Percentiles rank a stretch among this genome's conserved stretches.
Conservation (phyloP, 2,113 vertebrate species). For the Pteruthius melanotis region DNA sequence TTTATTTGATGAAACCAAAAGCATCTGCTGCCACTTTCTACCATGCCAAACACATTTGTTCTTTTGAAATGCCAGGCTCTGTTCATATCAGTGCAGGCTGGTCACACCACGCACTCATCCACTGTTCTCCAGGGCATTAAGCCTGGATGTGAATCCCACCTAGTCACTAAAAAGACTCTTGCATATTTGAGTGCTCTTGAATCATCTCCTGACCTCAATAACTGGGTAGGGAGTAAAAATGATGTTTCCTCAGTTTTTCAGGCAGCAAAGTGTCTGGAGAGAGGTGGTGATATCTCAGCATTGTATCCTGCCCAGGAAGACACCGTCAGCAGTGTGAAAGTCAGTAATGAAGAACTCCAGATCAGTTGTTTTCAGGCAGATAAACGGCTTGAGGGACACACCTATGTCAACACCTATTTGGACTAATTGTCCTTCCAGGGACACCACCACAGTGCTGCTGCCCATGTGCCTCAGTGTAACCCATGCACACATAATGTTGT, state of each 20-base stretch:
- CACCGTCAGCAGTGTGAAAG: not conserved
- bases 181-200: not conserved
- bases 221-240: not conserved
- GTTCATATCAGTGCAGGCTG: not conserved
- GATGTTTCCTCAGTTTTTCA: not conserved
- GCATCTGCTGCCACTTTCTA: not conserved
- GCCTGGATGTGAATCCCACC: not conserved
- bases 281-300: not conserved
- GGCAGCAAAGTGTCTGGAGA: not conserved
- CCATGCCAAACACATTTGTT: not conserved
- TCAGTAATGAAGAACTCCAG: not conserved
- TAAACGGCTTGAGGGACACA: not conserved
- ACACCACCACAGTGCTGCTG: not conserved
- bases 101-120: not conserved
- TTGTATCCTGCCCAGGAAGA: not conserved
- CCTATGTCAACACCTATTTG: not conserved
- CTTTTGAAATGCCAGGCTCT: not conserved
- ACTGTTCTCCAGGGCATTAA: not conserved
- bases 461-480: not conserved
- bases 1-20: not conserved
- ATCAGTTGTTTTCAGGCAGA: not conserved
- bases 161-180: not conserved
- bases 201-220: not conserved
- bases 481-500: fast-evolving
- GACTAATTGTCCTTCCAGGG: not conserved